Evolutionary conservation across 2,113 vertebrate genomes (phyloP), one percentile per base, ranked within the genome.

Genomic region (Lipophrys pholis): DNA sequence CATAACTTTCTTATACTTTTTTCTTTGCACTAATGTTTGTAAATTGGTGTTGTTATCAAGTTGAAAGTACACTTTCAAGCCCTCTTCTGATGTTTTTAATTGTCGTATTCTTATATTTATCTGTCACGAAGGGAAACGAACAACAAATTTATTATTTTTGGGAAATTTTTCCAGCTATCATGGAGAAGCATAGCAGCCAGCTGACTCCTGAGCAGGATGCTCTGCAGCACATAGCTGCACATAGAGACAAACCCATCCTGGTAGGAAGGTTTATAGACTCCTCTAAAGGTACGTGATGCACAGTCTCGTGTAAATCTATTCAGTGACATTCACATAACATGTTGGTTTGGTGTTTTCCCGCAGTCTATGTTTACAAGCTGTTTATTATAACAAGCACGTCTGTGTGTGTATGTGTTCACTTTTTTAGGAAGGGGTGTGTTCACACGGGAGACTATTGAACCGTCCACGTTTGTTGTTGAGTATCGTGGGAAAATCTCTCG

Each of bases 391-490:
- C 21, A 30, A 30, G 21, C 2, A 4, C 4, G 21, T 30, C 21
- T 30, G 21, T 4, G 21, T 42, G 41, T 48, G 14, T 45, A 36
- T 66, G 30, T 46, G 5, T 43, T 21, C 66, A 5, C 14, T 63
- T 62, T 55, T 64, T 14, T 36, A 86, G 84, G 76, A 38, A 83
- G 38, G 0, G 77, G 80, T 11, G 56, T 86, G 8, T 80, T 83
- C 41, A 80, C 69, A 12, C 8, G 7, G 10, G 45, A 73, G 58
- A 7, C 42, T 7, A 70, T 86, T n/a, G 9, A 80, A 58, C 55
- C 69, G 1, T 80, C 69, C 8, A 14, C 11, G 0, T 86, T 86
- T 82, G 83, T 86, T 17, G 80, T 86, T n/a, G 83, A 86, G 36
- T 86, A 77, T 70, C 48, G 42, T 39, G 83, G 83, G 1, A 65